Evolutionary conservation across 2,113 vertebrate genomes (phyloP).

Genomic region (Collichthys lucidus): DNA sequence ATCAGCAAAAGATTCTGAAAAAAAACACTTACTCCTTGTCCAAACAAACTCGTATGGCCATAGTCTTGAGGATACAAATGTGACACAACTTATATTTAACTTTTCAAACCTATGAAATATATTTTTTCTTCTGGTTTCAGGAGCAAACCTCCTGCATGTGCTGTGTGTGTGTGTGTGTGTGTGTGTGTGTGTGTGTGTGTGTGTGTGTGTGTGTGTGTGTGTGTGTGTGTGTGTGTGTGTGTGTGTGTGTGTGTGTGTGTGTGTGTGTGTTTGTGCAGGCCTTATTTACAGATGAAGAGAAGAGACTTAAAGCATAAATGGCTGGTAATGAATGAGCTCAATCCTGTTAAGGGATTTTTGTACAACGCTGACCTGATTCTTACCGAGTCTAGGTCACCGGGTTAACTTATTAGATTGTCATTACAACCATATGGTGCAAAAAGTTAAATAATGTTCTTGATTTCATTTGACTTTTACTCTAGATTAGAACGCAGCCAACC

Average conservation of each 20-base stretch:
- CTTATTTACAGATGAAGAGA: no score
- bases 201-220: no score
- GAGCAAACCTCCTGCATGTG: no score
- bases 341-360: conserved; percentile 35
- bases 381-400: background rate
- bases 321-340: conserved; percentile 24
- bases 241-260: no score
- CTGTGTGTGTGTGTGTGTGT: no score
- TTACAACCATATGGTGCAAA: background rate
- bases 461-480: background rate
- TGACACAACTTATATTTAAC: no score
- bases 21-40: background rate
- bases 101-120: no score
- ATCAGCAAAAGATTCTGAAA: background rate
- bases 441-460: background rate
- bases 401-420: background rate
- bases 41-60: background rate
- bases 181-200: no score
- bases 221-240: no score
- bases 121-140: no score
- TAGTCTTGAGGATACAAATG: no score
- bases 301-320: background rate
- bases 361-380: conserved; percentile 25
- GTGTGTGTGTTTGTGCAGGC: no score
- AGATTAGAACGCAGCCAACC: background rate